Percentiles rank a stretch among this genome's conserved stretches.
Conservation (phyloP, 2,797 vertebrate species). For the Myotis vivesi region DNA sequence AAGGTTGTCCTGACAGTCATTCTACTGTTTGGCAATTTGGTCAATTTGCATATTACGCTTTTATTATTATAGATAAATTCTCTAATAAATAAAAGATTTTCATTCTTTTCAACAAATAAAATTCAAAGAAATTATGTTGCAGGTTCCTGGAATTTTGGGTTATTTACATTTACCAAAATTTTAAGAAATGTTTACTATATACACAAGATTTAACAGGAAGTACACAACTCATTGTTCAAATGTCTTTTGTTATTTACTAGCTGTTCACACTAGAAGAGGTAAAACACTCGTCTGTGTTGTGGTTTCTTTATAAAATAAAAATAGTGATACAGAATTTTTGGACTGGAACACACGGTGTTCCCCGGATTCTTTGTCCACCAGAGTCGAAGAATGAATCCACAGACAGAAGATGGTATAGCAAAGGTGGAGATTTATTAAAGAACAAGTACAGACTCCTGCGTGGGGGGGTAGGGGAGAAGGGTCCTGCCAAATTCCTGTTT, state of each 20-base stretch:
- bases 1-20: too few relatives aligned
- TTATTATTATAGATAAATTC: background rate
- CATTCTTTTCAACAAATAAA: background rate
- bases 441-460: too few relatives aligned
- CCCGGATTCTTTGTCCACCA: too few relatives aligned
- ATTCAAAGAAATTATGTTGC: background rate
- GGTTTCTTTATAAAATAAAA: background rate
- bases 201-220: background rate
- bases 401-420: too few relatives aligned
- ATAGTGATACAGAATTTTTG: too few relatives aligned
- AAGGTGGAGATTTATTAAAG: too few relatives aligned
- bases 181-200: background rate
- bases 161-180: background rate
- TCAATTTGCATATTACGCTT: too few relatives aligned
- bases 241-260: background rate
- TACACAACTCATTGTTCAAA: background rate
- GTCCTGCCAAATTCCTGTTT: too few relatives aligned
- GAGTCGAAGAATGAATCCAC: too few relatives aligned
- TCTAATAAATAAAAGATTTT: background rate
- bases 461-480: too few relatives aligned
- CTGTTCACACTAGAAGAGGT: background rate
- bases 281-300: background rate
- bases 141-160: background rate
- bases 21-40: fast-evolving
- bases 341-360: too few relatives aligned